Conservation (phyloP, 1,140 invertebrate species). For the Glomeris maerens region DNA sequence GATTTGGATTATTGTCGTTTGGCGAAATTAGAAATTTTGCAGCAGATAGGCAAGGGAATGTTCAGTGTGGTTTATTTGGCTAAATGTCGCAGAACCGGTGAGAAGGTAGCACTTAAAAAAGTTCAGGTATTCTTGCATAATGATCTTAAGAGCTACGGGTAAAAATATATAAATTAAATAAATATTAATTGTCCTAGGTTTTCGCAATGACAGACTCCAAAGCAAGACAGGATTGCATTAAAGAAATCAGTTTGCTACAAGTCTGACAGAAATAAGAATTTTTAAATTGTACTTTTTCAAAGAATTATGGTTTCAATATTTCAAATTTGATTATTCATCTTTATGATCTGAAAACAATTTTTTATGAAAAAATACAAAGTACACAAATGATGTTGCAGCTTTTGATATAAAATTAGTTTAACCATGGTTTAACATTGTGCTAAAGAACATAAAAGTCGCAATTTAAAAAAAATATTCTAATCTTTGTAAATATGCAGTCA, state of each 20-base stretch:
- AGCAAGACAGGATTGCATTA: constrained; percentile 49
- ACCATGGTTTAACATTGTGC: too few relatives aligned
- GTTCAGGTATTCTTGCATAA: constrained; percentile 33
- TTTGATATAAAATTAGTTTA: background rate
- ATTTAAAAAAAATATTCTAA: background rate
- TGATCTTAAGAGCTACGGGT: background rate
- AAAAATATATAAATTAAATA: background rate
- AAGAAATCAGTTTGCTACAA: constrained; percentile 51
- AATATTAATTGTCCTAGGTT: constrained; percentile 32
- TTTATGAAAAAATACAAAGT: too few relatives aligned
- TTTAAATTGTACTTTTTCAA: too few relatives aligned
- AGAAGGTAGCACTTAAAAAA: constrained; percentile 46
- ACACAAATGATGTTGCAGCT: too few relatives aligned
- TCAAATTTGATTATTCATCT: too few relatives aligned
- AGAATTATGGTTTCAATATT: too few relatives aligned
- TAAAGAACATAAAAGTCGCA: background rate
- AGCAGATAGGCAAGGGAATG: constrained; percentile 48
- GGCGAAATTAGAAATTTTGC: constrained; percentile 42
- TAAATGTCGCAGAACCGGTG: constrained; percentile 29
- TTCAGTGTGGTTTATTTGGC: constrained; percentile 49
- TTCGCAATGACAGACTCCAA: constrained; percentile 53
- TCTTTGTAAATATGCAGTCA: too few relatives aligned
- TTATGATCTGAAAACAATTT: too few relatives aligned
- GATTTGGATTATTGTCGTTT: constrained; percentile 25
- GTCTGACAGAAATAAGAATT: too few relatives aligned